Percentiles rank a stretch among this genome's conserved stretches.
Conservation (phyloP, 2,113 vertebrate genomes). For the Hippoglossus stenolepis region DNA sequence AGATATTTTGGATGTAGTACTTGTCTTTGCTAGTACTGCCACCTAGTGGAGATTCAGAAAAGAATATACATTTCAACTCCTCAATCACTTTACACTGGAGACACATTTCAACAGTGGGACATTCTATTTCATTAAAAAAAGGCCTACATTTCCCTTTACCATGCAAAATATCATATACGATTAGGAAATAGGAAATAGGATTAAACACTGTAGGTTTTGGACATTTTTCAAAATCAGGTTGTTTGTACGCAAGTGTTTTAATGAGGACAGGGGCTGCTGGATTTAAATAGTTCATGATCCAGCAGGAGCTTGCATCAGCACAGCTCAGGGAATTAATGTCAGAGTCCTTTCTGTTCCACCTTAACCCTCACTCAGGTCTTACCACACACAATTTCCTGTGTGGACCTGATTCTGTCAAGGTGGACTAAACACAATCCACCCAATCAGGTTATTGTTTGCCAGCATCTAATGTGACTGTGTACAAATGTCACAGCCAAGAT, state of each 20-base stretch:
- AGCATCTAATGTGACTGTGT: constrained; percentile 23
- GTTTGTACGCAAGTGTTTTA: constrained; percentile 9
- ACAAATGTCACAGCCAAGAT: not conserved
- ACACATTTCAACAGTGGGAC: no score
- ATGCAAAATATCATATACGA: no score
- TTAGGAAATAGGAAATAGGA: not conserved
- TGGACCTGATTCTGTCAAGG: constrained; percentile 81
- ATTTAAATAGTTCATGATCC: constrained; percentile 72
- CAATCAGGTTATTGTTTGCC: constrained; percentile 44
- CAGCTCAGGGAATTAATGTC: constrained; percentile 84
- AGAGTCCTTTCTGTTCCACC: constrained; percentile 70
- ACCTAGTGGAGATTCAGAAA: no score
- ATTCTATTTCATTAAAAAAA: no score
- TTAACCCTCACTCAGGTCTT: constrained; percentile 70
- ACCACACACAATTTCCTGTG: constrained; percentile 74
- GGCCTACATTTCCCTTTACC: no score
- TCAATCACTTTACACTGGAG: no score
- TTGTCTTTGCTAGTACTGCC: no score
- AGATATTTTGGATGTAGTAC: no score
- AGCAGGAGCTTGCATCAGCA: constrained; percentile 67
- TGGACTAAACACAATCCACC: constrained; percentile 62
- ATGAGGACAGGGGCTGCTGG: constrained; percentile 51
- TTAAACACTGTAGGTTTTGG: not conserved
- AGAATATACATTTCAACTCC: no score
- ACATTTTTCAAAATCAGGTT: constrained; percentile 8